Evolutionary conservation across 2,888 invertebrate genomes (phyloP).

Genomic region (Caenorhabditis sp.): DNA sequence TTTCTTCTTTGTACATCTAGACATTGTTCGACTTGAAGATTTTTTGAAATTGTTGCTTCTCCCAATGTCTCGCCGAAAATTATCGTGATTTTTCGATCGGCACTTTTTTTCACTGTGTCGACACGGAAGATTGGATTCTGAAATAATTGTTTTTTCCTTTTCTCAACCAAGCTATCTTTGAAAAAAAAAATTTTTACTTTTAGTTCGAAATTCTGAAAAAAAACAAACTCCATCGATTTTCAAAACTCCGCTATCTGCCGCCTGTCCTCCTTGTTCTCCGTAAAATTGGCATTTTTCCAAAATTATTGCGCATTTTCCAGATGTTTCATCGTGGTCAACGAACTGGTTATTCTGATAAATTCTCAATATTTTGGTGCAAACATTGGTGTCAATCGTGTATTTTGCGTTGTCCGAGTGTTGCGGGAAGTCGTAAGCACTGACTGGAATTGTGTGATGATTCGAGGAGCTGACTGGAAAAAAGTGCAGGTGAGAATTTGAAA

Average conservation of each 20-base stretch:
- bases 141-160: background rate
- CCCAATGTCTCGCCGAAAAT: constrained; percentile 22
- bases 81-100: constrained; percentile 14
- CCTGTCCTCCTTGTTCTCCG: constrained; percentile 36
- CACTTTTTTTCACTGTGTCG: constrained; percentile 20
- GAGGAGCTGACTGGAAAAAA: background rate
- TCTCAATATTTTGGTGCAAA: constrained; percentile 11
- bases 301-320: constrained; percentile 22
- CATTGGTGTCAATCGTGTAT: background rate
- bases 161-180: too few relatives aligned
- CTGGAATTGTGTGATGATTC: background rate
- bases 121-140: constrained; percentile 25
- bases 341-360: constrained; percentile 16
- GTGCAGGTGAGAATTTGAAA: too few relatives aligned
- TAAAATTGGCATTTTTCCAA: constrained; percentile 46
- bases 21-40: background rate
- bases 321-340: background rate
- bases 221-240: too few relatives aligned
- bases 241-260: constrained; percentile 16
- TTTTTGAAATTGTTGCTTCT: background rate
- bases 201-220: too few relatives aligned
- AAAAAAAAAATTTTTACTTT: too few relatives aligned
- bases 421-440: background rate
- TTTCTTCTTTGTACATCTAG: constrained; percentile 12
- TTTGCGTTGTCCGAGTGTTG: background rate